phyloP scores from a whole-genome alignment of 23 tunicate species.

The Oikopleura dioica region DNA sequence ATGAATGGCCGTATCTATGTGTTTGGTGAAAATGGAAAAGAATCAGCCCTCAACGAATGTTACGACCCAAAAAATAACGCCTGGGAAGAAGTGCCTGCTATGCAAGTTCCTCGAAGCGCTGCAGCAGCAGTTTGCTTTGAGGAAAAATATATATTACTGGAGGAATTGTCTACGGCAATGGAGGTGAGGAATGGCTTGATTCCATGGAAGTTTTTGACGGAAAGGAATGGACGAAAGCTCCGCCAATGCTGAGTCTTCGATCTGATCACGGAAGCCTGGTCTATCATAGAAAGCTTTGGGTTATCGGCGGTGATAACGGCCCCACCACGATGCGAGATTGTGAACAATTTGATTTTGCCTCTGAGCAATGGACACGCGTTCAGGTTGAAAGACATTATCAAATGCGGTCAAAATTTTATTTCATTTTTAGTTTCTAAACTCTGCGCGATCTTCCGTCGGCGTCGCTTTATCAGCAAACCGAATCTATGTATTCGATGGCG shows the following conservation, averaged over 20 bases:
- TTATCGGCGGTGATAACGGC: no score
- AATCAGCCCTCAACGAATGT: constrained; percentile 35
- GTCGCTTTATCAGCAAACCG: no score
- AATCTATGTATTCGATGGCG: no score
- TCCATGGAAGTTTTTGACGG: constrained; percentile 37
- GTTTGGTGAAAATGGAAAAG: constrained; percentile 65
- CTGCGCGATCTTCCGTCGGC: no score
- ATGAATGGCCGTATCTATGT: constrained; percentile 43
- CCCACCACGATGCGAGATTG: no score
- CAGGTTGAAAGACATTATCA: no score
- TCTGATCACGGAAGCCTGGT: constrained; percentile 54
- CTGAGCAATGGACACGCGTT: no score
- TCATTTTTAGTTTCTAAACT: no score
- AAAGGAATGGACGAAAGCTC: constrained; percentile 24
- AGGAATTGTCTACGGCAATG: no score
- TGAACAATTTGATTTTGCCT: no score
- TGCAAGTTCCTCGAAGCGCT: constrained; percentile 75
- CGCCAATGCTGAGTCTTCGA: constrained; percentile 54
- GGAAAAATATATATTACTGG: constrained; percentile 40
- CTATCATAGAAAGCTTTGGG: no score
- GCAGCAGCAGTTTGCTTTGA: constrained; percentile 50
- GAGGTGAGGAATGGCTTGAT: constrained; percentile 49
- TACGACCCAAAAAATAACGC: constrained; percentile 25
- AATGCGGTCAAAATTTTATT: no score
- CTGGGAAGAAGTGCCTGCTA: constrained; percentile 26